Evolutionary conservation across 2,888 invertebrate genomes (phyloP).

Genomic region (Sesia bembeciformis): DNA sequence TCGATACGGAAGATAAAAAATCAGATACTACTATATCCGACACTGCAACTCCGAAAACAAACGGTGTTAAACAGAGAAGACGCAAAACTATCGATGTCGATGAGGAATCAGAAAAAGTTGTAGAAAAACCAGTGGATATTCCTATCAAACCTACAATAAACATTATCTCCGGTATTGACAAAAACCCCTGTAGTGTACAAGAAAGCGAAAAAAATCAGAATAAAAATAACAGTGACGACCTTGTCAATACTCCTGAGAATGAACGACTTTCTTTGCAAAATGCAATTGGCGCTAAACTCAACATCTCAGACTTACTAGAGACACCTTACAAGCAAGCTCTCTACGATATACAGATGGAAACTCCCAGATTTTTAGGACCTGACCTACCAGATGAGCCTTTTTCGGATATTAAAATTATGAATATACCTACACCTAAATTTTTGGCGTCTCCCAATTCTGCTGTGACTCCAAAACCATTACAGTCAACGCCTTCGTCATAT

Average conservation of each 20-base stretch:
- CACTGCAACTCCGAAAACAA: conserved; percentile 5
- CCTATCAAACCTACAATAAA: conserved; percentile 44
- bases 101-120: conserved; percentile 16
- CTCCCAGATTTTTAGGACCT: conserved; percentile 69
- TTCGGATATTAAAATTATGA: conserved; percentile 73
- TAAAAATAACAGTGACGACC: conserved; percentile 27
- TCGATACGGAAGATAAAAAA: conserved; percentile 17
- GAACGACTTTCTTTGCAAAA: conserved; percentile 55
- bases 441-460: conserved; percentile 49
- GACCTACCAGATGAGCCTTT: conserved; percentile 55
- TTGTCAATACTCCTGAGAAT: conserved; percentile 43
- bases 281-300: conserved; percentile 55
- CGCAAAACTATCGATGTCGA: conserved; percentile 12
- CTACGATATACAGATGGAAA: conserved; percentile 66
- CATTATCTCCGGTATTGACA: conserved; percentile 24
- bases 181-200: conserved; percentile 8
- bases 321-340: conserved; percentile 74
- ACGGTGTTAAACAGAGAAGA: conserved; percentile 2
- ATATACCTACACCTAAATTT: conserved; percentile 72
- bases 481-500: conserved; percentile 57
- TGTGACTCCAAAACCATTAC: conserved; percentile 33
- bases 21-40: conserved; percentile 12
- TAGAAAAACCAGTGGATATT: conserved; percentile 7
- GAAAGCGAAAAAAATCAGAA: conserved; percentile 22
- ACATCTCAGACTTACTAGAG: conserved; percentile 67